Percentiles rank a stretch among this genome's conserved stretches.
These are phyloP conservation scores for Epizoanthus ramosus DNA, from an alignment of 92 coral and sea anemone genomes.

Conservation along the genomic window DNA sequence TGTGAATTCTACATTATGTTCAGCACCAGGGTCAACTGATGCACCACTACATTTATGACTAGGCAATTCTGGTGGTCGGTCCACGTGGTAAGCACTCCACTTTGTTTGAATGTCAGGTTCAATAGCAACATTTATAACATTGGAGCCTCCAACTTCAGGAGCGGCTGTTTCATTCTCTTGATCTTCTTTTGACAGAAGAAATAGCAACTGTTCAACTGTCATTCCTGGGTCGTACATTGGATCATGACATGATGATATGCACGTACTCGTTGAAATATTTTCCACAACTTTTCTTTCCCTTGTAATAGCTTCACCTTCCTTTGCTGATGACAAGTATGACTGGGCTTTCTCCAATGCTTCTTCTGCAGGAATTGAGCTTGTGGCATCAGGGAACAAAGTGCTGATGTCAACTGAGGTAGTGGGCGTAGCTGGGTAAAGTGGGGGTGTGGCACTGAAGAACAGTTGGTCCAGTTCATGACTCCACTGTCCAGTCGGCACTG, in stretches of 20 bases:
- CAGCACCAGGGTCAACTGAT: slow-evolving; percentile 21
- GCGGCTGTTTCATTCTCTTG: no score
- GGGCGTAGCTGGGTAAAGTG: not conserved
- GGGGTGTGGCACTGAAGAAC: slow-evolving; percentile 49
- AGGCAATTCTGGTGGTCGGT: slow-evolving; percentile 40
- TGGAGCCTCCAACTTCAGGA: not conserved
- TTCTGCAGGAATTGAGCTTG: not conserved
- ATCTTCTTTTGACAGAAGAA: no score
- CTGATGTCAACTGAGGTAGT: not conserved
- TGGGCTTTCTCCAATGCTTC: not conserved
- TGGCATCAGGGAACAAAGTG: slow-evolving; percentile 9
- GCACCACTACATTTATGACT: not conserved
- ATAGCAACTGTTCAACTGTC: not conserved
- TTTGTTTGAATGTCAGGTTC: not conserved
- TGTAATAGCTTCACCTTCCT: not conserved
- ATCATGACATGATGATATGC: no score
- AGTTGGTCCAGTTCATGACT: slow-evolving; percentile 35
- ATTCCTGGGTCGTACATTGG: not conserved
- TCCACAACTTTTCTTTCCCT: not conserved
- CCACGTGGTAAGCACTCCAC: slow-evolving; percentile 47
- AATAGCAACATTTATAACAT: not conserved
- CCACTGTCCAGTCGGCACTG: slow-evolving; percentile 39
- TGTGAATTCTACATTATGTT: slow-evolving; percentile 11
- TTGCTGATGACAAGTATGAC: no score
- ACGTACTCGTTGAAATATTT: not conserved